phyloP scores from a whole-genome alignment of 2,888 invertebrate species.

The Lepidochitona cinerea region DNA sequence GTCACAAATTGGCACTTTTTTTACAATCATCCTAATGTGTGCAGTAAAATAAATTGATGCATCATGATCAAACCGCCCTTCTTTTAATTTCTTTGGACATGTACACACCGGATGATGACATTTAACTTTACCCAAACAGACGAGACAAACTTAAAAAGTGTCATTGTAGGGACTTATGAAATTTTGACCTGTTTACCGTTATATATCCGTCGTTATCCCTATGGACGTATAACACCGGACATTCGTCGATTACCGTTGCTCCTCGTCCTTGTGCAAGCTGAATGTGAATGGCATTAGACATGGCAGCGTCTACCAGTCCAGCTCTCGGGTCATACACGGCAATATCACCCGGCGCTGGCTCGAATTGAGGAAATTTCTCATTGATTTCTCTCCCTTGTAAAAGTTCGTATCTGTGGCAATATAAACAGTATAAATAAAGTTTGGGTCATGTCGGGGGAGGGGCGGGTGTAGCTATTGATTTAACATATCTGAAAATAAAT shows the following conservation, averaged over 20 bases:
- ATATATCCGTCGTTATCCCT: constrained; percentile 38
- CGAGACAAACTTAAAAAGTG: no score
- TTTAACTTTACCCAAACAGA: no score
- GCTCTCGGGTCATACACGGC: constrained; percentile 61
- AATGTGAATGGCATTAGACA: constrained; percentile 61
- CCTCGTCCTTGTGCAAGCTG: constrained; percentile 64
- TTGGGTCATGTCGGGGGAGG: neutral
- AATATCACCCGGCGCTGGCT: constrained; percentile 39
- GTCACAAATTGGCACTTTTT: no score
- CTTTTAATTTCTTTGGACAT: no score
- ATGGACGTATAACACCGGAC: constrained; percentile 52
- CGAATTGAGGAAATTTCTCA: constrained; percentile 54
- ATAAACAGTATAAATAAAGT: neutral
- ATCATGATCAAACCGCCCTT: no score
- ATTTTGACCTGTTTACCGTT: constrained; percentile 23
- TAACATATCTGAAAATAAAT: no score
- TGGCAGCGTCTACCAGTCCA: constrained; percentile 66
- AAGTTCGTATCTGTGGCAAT: constrained; percentile 54
- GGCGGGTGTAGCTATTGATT: no score
- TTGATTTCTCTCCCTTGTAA: constrained; percentile 41
- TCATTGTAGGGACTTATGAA: no score
- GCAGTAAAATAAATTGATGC: no score
- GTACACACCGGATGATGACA: no score
- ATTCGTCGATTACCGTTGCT: constrained; percentile 58
- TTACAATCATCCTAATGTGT: no score